phyloP scores from a whole-genome alignment of 2,888 invertebrate species.

The Notocelia uddmanniana region DNA sequence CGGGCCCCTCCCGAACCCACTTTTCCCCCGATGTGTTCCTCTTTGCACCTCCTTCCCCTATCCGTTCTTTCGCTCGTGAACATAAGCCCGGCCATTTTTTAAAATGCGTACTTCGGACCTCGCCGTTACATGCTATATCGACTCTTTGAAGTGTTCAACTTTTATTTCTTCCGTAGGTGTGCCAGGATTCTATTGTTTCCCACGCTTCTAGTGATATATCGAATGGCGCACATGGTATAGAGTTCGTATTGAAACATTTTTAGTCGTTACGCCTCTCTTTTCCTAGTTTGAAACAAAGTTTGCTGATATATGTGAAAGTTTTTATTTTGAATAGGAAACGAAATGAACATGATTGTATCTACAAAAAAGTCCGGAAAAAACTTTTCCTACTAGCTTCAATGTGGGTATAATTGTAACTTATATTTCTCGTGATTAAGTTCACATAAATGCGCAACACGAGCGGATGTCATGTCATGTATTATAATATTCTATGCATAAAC shows the following conservation, averaged over 20 bases:
- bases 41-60: constrained; percentile 59
- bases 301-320: not conserved
- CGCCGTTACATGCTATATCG: constrained; percentile 71
- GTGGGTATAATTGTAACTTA: not conserved
- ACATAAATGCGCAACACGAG: not conserved
- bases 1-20: constrained; percentile 55
- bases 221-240: constrained; percentile 32
- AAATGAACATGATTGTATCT: not conserved
- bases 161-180: constrained; percentile 65
- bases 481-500: constrained; percentile 22
- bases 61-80: constrained; percentile 69
- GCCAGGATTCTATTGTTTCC: constrained; percentile 60
- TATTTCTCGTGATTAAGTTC: not conserved
- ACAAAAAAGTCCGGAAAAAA: not conserved
- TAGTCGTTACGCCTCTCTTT: constrained; percentile 1
- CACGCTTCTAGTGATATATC: constrained; percentile 39
- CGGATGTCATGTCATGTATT: not conserved
- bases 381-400: not conserved
- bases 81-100: constrained; percentile 81
- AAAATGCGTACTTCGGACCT: constrained; percentile 79
- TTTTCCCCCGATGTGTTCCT: constrained; percentile 52
- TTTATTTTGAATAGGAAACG: not conserved
- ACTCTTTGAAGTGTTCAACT: constrained; percentile 66
- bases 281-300: not conserved
- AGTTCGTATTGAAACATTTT: constrained; percentile 15